Percentiles rank a stretch among this genome's conserved stretches.
phyloP scores from a whole-genome alignment of 2,113 vertebrate species.

The Collichthys lucidus region DNA sequence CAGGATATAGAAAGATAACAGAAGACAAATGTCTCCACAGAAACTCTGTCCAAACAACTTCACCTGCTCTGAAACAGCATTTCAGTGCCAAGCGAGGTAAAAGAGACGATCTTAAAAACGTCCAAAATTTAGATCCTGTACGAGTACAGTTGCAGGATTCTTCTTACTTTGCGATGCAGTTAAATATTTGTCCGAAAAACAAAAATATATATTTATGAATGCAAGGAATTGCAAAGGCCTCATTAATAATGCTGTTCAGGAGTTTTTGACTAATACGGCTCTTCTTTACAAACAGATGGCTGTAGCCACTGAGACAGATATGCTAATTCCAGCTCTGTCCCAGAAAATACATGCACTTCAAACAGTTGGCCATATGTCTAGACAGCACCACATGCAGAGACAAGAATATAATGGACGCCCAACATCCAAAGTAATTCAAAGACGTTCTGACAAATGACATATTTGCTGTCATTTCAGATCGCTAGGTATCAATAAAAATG shows the following conservation, averaged over 20 bases:
- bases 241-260: constrained; percentile 18
- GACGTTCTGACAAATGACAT: not conserved
- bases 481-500: constrained; percentile 26
- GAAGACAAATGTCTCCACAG: constrained; percentile 22
- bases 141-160: not conserved
- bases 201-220: constrained; percentile 12
- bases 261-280: constrained; percentile 28
- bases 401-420: constrained; percentile 5
- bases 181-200: not conserved
- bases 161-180: not conserved
- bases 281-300: constrained; percentile 47
- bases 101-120: not conserved
- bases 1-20: constrained; percentile 19
- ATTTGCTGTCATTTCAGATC: constrained; percentile 21
- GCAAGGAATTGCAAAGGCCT: constrained; percentile 3
- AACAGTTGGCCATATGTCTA: constrained; percentile 31
- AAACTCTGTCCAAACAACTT: constrained; percentile 24
- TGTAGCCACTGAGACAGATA: constrained; percentile 28
- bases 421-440: constrained; percentile 17
- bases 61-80: not conserved
- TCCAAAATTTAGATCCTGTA: not conserved
- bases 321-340: constrained; percentile 29
- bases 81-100: constrained; percentile 4
- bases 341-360: constrained; percentile 24
- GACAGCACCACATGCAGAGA: constrained; percentile 17